phyloP scores from a whole-genome alignment of 2,113 vertebrate species.

The Syngnathus floridae region DNA sequence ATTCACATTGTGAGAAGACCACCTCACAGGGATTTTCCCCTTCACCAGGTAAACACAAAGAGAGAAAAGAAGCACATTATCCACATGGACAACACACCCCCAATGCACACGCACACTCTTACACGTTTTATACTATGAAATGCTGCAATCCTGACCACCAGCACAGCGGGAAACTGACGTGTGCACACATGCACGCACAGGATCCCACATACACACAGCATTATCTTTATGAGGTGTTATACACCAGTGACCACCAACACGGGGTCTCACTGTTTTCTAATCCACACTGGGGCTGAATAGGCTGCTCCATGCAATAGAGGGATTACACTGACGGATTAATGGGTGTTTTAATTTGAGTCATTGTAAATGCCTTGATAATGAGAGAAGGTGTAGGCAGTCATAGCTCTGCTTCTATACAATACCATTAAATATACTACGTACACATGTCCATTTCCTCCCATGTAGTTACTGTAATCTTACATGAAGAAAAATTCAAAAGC shows the following conservation, averaged over 20 bases:
- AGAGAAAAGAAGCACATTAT: constrained; percentile 61
- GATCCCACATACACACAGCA: constrained; percentile 31
- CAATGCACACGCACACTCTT: constrained; percentile 18
- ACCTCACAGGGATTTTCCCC: constrained; percentile 69
- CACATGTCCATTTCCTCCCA: constrained; percentile 26
- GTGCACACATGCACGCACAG: constrained; percentile 30
- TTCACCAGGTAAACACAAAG: constrained; percentile 67
- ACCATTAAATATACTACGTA: constrained; percentile 21
- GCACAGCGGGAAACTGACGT: constrained; percentile 37
- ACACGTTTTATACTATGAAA: constrained; percentile 8
- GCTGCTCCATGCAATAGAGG: constrained; percentile 47
- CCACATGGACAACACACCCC: constrained; percentile 56
- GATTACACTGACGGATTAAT: constrained; percentile 67
- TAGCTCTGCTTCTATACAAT: constrained; percentile 26
- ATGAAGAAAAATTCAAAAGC: not conserved
- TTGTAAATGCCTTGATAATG: constrained; percentile 46
- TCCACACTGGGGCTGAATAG: constrained; percentile 57
- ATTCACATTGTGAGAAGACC: constrained; percentile 53
- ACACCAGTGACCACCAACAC: constrained; percentile 68
- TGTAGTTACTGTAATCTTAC: not conserved
- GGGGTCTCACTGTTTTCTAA: constrained; percentile 66
- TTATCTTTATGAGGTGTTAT: constrained; percentile 67
- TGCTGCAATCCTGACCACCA: constrained; percentile 51
- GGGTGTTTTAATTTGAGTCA: constrained; percentile 65
- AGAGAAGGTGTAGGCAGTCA: constrained; percentile 39